A percentile compares a stretch with the other conserved stretches of the same genome.
Evolutionary conservation across 2,797 vertebrate genomes (phyloP).

Genomic region (Cryptoblepharus egeriae): DNA sequence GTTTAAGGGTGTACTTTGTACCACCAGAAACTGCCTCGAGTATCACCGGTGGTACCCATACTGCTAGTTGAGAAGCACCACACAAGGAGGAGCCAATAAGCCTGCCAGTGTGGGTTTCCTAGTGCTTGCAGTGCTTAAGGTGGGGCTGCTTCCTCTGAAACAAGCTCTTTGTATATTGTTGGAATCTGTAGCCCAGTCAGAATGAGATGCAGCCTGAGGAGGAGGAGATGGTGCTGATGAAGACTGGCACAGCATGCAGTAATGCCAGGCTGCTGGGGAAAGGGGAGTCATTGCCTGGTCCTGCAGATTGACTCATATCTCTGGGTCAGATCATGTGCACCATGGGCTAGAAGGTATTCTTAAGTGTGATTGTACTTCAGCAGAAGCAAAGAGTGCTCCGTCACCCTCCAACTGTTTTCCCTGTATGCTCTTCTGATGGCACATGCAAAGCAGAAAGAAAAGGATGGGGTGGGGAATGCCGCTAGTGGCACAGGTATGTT

Average conservation of each 20-base stretch:
- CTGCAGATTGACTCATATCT: slow-evolving; percentile 3
- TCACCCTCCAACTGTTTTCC: not conserved
- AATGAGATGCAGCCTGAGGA: slow-evolving; percentile 57
- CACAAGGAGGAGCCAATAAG: no score
- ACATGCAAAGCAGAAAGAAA: not conserved
- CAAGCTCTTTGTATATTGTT: slow-evolving; percentile 70
- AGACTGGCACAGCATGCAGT: slow-evolving; percentile 64
- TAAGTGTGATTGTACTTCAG: not conserved
- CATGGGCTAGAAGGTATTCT: not conserved
- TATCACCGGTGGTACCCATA: no score
- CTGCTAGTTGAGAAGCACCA: no score
- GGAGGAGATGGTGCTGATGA: slow-evolving; percentile 65
- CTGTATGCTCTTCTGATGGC: not conserved
- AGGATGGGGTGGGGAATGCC: not conserved
- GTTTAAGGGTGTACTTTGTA: no score
- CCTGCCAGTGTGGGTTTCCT: not conserved
- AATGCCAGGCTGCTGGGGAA: slow-evolving; percentile 14
- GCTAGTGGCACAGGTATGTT: accelerated
- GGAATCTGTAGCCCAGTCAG: slow-evolving; percentile 61
- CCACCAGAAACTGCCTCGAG: no score
- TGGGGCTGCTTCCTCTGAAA: slow-evolving; percentile 61
- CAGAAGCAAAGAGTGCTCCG: not conserved
- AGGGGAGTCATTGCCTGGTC: slow-evolving; percentile 41
- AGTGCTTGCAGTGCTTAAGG: slow-evolving; percentile 49
- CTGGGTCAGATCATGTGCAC: slow-evolving; percentile 30